Base-by-base conservation (phyloP, 1,140 invertebrate genomes). In the Lepeophtheirus salmonis region DNA sequence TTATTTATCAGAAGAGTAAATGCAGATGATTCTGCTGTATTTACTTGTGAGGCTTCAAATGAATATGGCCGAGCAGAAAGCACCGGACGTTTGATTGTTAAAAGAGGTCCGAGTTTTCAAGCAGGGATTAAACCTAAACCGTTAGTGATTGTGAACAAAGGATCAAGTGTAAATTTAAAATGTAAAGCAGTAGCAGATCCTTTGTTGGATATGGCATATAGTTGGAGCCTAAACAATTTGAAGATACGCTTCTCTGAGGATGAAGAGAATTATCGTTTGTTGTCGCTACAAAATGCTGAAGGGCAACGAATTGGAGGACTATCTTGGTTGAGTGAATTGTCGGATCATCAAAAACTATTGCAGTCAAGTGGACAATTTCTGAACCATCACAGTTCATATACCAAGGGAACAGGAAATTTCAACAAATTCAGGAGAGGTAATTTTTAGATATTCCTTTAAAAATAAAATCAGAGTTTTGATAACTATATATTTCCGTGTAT, bases 181-280 rank as follows among this genome's bases (percentile, higher is more conserved):
- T 95, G 89, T 67, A 78, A 80, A 68, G 88, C 86, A 0, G 76
- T 81, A 50, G 79, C 81, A 16, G 87, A 89, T 68, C 78, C 82
- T 62, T 75, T 86, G 50, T 71, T 95, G 24, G 89, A 95, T 65
- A 78, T 89, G 51, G 84, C 88, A 12, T 92, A 89, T 66, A 77
- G 87, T 56, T 94, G 89, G 89, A 83, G 79, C 50, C 86, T 89
- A 65, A 92, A 94, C 71, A 85, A 83, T 0, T 76, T 89, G 60
- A 70, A 79, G 51, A 79, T 92, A 50, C 76, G 81, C 54, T 76
- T 79, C 41, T 54, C 54, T 24, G 76, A 79, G 63, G 67, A 78
- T 50, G 70, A 74, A 41, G 73, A 76, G 61, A 72, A 71, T 23
- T 66, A 65, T 1, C 63, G 64, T 6, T 23, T 63, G 30, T 23